These are phyloP conservation scores for Pseudochromis fuscus DNA, from an alignment of 2,797 vertebrate genomes.

Conservation along the genomic window DNA sequence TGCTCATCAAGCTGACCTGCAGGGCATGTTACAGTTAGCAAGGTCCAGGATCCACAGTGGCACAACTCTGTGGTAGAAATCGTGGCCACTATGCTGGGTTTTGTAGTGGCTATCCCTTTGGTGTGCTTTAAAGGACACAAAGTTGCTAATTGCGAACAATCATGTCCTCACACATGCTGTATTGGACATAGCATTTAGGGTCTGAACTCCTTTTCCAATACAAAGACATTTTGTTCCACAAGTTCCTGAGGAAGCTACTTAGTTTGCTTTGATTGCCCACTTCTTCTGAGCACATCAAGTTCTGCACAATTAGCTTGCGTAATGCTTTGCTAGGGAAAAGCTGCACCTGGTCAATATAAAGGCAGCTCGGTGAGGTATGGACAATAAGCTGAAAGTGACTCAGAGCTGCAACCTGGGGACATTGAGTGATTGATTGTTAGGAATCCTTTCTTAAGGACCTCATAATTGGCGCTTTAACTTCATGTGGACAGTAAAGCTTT, in stretches of 20 bases:
- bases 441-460: slow-evolving; percentile 17
- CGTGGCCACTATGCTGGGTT: no score
- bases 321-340: background rate
- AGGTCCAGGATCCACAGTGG: slow-evolving; percentile 37
- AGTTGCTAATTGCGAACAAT: background rate
- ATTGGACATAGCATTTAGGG: background rate
- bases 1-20: slow-evolving; percentile 68
- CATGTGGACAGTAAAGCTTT: background rate
- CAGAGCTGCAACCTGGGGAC: slow-evolving; percentile 17
- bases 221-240: background rate
- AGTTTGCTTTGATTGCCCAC: slow-evolving; percentile 8
- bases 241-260: background rate
- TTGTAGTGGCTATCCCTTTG: no score
- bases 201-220: background rate
- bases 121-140: background rate
- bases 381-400: slow-evolving; percentile 10
- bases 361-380: background rate
- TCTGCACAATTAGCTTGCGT: slow-evolving; percentile 15
- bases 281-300: slow-evolving; percentile 1
- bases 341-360: slow-evolving; percentile 8
- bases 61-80: background rate
- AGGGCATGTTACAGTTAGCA: slow-evolving; percentile 44
- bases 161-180: background rate
- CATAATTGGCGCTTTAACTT: slow-evolving; percentile 37
- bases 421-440: slow-evolving; percentile 10